phyloP scores from a whole-genome alignment of 2,888 invertebrate species.

The Tiphia femorata region DNA sequence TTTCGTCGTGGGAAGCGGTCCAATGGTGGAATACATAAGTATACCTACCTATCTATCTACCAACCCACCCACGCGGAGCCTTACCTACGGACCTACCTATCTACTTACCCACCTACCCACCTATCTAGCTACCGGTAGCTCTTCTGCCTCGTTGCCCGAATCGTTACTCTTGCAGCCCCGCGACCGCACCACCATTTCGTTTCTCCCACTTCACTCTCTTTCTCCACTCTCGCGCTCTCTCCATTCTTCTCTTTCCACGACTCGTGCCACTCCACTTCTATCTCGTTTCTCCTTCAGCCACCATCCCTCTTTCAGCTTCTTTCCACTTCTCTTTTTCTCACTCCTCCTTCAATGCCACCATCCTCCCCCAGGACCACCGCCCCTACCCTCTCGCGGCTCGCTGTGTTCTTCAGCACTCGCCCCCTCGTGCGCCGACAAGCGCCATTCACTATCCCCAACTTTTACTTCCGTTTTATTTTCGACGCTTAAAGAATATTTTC shows the following conservation, averaged over 20 bases:
- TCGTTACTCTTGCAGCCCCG: slow-evolving; percentile 32
- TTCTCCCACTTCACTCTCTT: neutral
- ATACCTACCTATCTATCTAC: slow-evolving; percentile 24
- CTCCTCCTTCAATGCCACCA: neutral
- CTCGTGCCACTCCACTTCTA: neutral
- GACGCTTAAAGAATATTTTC: slow-evolving; percentile 58
- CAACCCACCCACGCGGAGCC: slow-evolving; percentile 7
- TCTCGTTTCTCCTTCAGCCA: too few species aligned
- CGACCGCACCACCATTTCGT: slow-evolving; percentile 24
- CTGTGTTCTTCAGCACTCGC: too few species aligned
- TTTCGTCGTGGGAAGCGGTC: neutral
- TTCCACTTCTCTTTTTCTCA: neutral
- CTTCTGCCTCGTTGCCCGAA: slow-evolving; percentile 30
- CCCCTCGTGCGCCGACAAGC: slow-evolving; percentile 26
- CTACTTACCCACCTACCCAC: slow-evolving; percentile 19
- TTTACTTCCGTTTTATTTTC: slow-evolving; percentile 60
- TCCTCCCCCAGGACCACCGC: neutral
- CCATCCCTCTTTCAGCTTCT: too few species aligned
- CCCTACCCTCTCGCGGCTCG: slow-evolving; percentile 3
- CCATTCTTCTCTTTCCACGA: slow-evolving; percentile 1
- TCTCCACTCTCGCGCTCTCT: neutral
- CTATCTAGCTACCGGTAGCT: slow-evolving; percentile 14
- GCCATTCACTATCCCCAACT: slow-evolving; percentile 45
- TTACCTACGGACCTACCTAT: too few species aligned
- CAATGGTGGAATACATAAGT: slow-evolving; percentile 29